A percentile compares a stretch with the other conserved stretches of the same genome.
These are phyloP conservation scores for Geophilus truncorum DNA, from an alignment of 2,888 invertebrate genomes.

Conservation along the genomic window DNA sequence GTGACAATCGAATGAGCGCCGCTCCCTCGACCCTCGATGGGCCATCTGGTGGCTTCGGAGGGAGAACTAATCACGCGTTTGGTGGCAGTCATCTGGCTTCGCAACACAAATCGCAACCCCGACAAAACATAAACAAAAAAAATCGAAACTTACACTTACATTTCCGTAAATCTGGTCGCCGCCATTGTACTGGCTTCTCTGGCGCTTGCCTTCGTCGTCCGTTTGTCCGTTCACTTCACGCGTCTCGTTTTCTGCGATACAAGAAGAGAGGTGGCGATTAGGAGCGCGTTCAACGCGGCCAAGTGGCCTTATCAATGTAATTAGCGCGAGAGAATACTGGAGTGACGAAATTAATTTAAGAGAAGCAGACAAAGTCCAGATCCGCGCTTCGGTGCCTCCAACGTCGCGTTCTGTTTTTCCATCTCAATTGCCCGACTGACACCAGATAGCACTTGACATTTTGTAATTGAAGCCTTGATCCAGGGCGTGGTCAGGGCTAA, in stretches of 20 bases:
- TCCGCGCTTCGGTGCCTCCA: no score
- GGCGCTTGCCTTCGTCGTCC: slow-evolving; percentile 81
- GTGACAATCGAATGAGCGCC: slow-evolving; percentile 29
- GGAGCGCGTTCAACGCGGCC: not conserved
- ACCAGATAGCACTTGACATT: not conserved
- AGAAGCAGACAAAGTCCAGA: not conserved
- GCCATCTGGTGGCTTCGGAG: slow-evolving; percentile 21
- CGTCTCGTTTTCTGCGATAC: slow-evolving; percentile 67
- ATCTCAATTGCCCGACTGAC: not conserved
- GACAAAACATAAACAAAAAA: not conserved
- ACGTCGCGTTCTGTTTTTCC: no score
- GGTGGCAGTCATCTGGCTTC: not conserved
- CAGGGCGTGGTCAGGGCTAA: not conserved
- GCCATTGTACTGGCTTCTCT: slow-evolving; percentile 75
- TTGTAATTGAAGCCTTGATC: not conserved
- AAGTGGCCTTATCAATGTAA: not conserved
- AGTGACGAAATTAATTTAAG: not conserved
- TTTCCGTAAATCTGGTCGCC: slow-evolving; percentile 57
- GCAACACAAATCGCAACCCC: not conserved
- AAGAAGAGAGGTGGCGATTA: not conserved
- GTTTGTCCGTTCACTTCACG: slow-evolving; percentile 80
- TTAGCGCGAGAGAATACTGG: not conserved
- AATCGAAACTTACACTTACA: slow-evolving; percentile 34
- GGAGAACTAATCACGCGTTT: not conserved
- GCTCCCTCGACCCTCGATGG: not conserved